A percentile compares a stretch with the other conserved stretches of the same genome.
Conservation (phyloP, 2,888 invertebrate genomes). For the Acleris literana region DNA sequence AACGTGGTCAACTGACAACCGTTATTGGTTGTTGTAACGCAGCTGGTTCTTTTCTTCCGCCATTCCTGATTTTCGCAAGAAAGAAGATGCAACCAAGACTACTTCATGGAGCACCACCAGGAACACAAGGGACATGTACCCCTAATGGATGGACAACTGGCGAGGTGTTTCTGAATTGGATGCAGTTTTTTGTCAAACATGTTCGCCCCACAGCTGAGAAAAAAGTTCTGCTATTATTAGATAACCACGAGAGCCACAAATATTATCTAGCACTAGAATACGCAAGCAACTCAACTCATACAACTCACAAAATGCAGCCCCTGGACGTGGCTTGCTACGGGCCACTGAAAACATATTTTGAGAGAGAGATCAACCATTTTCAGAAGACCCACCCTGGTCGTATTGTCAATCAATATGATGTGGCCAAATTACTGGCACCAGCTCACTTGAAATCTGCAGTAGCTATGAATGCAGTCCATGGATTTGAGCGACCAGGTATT, state of each 20-base stretch:
- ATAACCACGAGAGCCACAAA: slow-evolving; percentile 47
- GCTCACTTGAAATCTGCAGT: slow-evolving; percentile 45
- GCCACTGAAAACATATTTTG: slow-evolving; percentile 49
- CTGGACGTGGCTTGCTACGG: slow-evolving; percentile 48
- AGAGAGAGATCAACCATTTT: slow-evolving; percentile 41
- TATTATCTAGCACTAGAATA: slow-evolving; percentile 43
- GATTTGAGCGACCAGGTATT: slow-evolving; percentile 45
- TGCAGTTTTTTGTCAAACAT: slow-evolving; percentile 43
- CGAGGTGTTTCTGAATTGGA: slow-evolving; percentile 44
- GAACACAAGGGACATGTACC: slow-evolving; percentile 36
- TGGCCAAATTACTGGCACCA: slow-evolving; percentile 15
- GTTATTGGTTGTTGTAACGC: slow-evolving; percentile 42
- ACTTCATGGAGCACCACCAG: slow-evolving; percentile 21
- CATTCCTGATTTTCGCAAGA: slow-evolving; percentile 30
- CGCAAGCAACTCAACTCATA: slow-evolving; percentile 27
- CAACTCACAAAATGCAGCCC: slow-evolving; percentile 47
- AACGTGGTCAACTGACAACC: slow-evolving; percentile 35
- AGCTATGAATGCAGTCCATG: slow-evolving; percentile 40
- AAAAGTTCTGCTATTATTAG: slow-evolving; percentile 44
- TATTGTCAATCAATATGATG: slow-evolving; percentile 46
- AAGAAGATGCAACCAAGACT: slow-evolving; percentile 33
- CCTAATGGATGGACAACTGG: slow-evolving; percentile 45
- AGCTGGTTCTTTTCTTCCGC: slow-evolving; percentile 31
- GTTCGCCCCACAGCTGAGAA: slow-evolving; percentile 42
- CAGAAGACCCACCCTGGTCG: slow-evolving; percentile 45